Conservation (phyloP, 1,140 invertebrate species). For the Drosophila kepulauana region DNA sequence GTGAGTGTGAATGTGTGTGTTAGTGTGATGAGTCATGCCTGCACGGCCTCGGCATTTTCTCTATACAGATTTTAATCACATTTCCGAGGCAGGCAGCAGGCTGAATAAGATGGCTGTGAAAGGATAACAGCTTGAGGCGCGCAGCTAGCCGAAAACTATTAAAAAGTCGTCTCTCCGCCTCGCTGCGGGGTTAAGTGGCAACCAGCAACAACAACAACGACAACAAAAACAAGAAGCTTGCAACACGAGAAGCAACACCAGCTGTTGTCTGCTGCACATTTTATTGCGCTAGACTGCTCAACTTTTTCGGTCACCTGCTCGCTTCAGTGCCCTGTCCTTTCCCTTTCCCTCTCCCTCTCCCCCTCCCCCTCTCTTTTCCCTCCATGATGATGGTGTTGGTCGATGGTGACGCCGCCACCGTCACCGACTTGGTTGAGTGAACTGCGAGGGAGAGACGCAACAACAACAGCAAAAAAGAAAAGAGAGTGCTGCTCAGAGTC, state of each 20-base stretch:
- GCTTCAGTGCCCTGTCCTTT: background rate
- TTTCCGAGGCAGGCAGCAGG: conserved; percentile 7
- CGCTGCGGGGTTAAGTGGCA: conserved; percentile 31
- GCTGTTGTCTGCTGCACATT: conserved; percentile 44
- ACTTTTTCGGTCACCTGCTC: conserved; percentile 35
- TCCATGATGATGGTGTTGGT: background rate
- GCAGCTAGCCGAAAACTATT: conserved; percentile 33
- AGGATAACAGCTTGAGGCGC: conserved; percentile 10
- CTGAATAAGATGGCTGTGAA: conserved; percentile 6
- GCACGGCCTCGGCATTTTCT: conserved; percentile 14
- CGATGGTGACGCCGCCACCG: no score
- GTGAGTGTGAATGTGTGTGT: conserved; percentile 20
- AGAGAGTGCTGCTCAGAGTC: background rate
- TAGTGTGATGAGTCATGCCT: conserved; percentile 55
- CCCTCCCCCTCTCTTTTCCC: background rate
- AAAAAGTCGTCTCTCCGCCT: conserved; percentile 9
- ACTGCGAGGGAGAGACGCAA: conserved; percentile 2
- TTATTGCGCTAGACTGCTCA: conserved; percentile 20
- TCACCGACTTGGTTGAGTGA: conserved; percentile 33
- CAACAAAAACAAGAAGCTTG: conserved; percentile 11
- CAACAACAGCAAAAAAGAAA: background rate
- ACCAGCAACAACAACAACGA: conserved; percentile 6
- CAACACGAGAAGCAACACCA: conserved; percentile 5
- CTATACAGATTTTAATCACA: conserved; percentile 48
- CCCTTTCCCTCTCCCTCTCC: background rate